These are phyloP conservation scores for Spicauda simplicius DNA, from an alignment of 2,888 invertebrate species.

Conservation along the genomic window DNA sequence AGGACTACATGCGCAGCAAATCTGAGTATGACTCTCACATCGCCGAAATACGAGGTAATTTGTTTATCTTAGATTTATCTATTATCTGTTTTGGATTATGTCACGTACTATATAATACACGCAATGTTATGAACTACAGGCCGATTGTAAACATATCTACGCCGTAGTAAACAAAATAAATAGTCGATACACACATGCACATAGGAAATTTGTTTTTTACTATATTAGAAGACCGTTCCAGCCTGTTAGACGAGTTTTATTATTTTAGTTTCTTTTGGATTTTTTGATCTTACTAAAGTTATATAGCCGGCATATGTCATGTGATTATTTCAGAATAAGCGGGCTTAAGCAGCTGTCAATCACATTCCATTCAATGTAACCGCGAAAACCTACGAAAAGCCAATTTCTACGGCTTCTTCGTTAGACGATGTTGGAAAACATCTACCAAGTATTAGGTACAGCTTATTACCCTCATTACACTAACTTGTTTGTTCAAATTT, in stretches of 20 bases:
- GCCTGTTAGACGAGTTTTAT: neutral
- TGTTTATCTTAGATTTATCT: neutral
- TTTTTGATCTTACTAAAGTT: too few relatives aligned
- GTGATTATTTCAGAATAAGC: neutral
- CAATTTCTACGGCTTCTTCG: neutral
- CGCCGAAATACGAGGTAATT: conserved; percentile 92
- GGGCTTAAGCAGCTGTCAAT: neutral
- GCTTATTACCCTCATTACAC: neutral
- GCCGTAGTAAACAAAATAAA: neutral
- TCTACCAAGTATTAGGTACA: neutral
- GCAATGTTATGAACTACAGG: neutral
- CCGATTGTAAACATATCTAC: neutral
- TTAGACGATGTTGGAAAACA: neutral
- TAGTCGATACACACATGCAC: neutral
- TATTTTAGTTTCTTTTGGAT: too few relatives aligned
- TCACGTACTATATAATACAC: neutral
- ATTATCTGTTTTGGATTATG: neutral
- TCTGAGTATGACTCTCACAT: conserved; percentile 95
- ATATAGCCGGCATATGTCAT: neutral
- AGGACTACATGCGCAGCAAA: conserved; percentile 90
- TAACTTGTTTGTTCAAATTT: neutral
- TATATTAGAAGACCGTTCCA: neutral
- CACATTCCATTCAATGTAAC: neutral
- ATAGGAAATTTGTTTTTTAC: too few relatives aligned
- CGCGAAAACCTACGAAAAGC: conserved; percentile 4